A percentile compares a stretch with the other conserved stretches of the same genome.
These are phyloP conservation scores for Melinopterus prodromus DNA, from an alignment of 2,888 invertebrate species.

Conservation along the genomic window DNA sequence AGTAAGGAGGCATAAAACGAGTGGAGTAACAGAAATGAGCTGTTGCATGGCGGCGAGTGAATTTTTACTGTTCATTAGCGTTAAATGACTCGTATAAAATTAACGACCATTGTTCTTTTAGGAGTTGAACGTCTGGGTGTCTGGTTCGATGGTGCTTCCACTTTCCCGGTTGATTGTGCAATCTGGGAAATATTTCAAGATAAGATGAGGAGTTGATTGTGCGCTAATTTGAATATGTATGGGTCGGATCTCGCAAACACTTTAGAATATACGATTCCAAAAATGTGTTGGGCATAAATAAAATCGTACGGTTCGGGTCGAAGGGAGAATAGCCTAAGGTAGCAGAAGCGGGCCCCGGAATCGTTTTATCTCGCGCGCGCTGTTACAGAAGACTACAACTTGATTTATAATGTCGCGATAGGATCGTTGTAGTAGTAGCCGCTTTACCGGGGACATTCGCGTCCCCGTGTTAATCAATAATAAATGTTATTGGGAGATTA, in stretches of 20 bases:
- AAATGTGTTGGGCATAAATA: constrained; percentile 57
- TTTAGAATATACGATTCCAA: constrained; percentile 49
- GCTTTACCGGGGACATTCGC: constrained; percentile 51
- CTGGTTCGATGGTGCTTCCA: neutral
- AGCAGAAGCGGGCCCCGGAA: constrained; percentile 56
- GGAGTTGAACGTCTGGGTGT: neutral
- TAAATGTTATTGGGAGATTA: constrained; percentile 39
- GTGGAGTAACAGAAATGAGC: neutral
- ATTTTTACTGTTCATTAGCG: neutral
- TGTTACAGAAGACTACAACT: constrained; percentile 58
- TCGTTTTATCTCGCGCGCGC: constrained; percentile 55
- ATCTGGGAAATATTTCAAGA: neutral
- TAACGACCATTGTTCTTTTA: neutral
- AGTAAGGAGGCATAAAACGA: neutral
- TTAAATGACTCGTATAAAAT: neutral
- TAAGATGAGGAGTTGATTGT: neutral
- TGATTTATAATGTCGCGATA: constrained; percentile 59
- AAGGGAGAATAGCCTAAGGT: constrained; percentile 58
- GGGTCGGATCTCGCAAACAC: constrained; percentile 6
- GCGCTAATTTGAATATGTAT: neutral
- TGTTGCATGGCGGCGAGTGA: neutral
- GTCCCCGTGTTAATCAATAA: constrained; percentile 51
- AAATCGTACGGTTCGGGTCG: constrained; percentile 55
- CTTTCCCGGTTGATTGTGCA: neutral
- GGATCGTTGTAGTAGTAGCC: constrained; percentile 56